phyloP scores from a whole-genome alignment of 2,797 vertebrate species.

The Anas bahamensis region DNA sequence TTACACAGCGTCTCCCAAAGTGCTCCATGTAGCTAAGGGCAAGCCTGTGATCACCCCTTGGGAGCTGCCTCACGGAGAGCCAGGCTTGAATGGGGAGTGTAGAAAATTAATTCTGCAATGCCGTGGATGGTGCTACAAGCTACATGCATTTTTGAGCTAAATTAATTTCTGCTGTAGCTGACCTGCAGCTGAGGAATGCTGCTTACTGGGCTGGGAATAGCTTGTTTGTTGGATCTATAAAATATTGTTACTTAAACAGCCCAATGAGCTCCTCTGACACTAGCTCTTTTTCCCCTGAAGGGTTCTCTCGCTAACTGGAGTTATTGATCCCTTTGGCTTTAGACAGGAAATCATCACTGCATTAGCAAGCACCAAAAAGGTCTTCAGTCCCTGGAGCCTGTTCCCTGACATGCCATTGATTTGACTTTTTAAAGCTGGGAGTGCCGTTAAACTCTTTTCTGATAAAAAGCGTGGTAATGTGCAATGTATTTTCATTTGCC shows the following conservation, averaged over 20 bases:
- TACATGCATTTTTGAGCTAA: background rate
- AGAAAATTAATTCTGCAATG: background rate
- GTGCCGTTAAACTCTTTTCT: background rate
- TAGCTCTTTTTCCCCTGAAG: slow-evolving; percentile 6
- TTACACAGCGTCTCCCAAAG: background rate
- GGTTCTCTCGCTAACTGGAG: slow-evolving; percentile 15
- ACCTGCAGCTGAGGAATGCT: background rate
- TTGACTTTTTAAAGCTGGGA: background rate
- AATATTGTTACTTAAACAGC: background rate
- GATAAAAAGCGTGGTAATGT: background rate
- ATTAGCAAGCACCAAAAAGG: slow-evolving; percentile 19
- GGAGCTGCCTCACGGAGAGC: background rate
- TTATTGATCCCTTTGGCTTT: slow-evolving; percentile 31
- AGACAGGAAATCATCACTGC: slow-evolving; percentile 33
- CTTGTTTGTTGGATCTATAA: slow-evolving; percentile 20
- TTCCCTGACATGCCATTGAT: background rate
- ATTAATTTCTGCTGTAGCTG: slow-evolving; percentile 24
- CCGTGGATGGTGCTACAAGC: background rate
- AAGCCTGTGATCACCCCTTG: background rate
- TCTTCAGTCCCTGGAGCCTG: background rate
- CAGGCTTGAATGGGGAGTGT: background rate
- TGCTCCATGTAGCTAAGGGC: accelerated
- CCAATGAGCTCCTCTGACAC: slow-evolving; percentile 9
- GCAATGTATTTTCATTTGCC: background rate
- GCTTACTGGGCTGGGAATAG: background rate